phyloP scores from a whole-genome alignment of 2,113 vertebrate species.

The Engystomops pustulosus region DNA sequence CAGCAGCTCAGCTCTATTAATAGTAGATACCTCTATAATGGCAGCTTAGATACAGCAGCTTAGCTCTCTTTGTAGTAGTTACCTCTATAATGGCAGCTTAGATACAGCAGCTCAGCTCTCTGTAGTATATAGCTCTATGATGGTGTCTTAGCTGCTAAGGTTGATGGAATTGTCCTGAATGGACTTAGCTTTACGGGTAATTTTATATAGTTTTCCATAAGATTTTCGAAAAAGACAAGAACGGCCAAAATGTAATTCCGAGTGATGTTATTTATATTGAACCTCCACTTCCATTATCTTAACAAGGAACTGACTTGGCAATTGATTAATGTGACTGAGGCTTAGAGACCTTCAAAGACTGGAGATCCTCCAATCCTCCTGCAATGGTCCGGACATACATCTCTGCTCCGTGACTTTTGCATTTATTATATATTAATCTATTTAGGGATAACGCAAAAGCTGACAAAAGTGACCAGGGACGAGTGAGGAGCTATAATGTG shows the following conservation, averaged over 20 bases:
- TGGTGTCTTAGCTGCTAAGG: too few relatives aligned
- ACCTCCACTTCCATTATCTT: slow-evolving; percentile 24
- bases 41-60: too few relatives aligned
- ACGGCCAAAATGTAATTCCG: slow-evolving; percentile 21
- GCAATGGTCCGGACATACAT: too few relatives aligned
- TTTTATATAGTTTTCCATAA: slow-evolving; percentile 9
- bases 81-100: too few relatives aligned
- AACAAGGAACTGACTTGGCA: slow-evolving; percentile 43
- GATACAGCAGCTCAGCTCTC: too few relatives aligned
- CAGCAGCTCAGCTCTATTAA: too few relatives aligned
- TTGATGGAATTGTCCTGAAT: too few relatives aligned
- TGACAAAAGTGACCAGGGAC: not conserved
- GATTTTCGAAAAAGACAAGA: slow-evolving; percentile 11
- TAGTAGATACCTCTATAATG: too few relatives aligned
- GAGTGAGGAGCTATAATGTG: not conserved
- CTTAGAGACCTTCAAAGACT: slow-evolving; percentile 21
- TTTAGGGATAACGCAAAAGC: not conserved
- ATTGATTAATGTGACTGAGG: slow-evolving; percentile 34
- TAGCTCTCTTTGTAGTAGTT: too few relatives aligned
- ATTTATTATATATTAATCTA: not conserved
- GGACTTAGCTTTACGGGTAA: too few relatives aligned
- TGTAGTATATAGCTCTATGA: too few relatives aligned
- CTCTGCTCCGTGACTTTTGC: not conserved
- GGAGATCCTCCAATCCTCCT: not conserved
- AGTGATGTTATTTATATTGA: slow-evolving; percentile 35